Evolutionary conservation across 1,140 invertebrate species (phyloP).

Genomic region (Aphelenchoides avenae): DNA sequence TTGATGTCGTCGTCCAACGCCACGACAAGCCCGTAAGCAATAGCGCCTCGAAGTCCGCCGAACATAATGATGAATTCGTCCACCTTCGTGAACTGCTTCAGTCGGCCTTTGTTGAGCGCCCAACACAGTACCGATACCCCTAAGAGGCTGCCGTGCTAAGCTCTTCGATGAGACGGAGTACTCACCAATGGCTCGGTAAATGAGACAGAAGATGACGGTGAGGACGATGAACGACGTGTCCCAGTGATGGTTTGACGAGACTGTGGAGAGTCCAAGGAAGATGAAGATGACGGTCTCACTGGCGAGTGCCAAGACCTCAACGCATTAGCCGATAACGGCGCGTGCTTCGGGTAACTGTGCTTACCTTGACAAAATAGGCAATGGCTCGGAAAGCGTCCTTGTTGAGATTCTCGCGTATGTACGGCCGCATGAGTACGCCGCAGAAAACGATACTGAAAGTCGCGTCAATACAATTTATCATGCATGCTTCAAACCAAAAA

Average conservation of each 20-base stretch:
- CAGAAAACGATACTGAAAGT: slow-evolving; percentile 83
- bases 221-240: slow-evolving; percentile 90
- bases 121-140: slow-evolving; percentile 56
- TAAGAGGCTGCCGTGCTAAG: slow-evolving; percentile 63
- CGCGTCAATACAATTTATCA: too few species aligned
- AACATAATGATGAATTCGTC: slow-evolving; percentile 65
- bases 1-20: slow-evolving; percentile 60
- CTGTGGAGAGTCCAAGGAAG: slow-evolving; percentile 92
- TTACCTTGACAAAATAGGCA: slow-evolving; percentile 92
- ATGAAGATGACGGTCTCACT: slow-evolving; percentile 99
- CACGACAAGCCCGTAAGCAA: slow-evolving; percentile 60
- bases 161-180: not conserved
- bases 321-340: not conserved
- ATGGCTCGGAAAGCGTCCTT: slow-evolving; percentile 94
- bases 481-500: too few species aligned
- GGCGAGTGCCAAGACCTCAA: slow-evolving; percentile 68
- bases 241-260: slow-evolving; percentile 84
- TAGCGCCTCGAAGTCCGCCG: slow-evolving; percentile 32
- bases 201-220: slow-evolving; percentile 87
- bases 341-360: slow-evolving; percentile 10
- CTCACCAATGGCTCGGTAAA: slow-evolving; percentile 70
- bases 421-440: slow-evolving; percentile 97
- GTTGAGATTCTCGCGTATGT: slow-evolving; percentile 95
- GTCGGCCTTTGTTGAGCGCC: slow-evolving; percentile 59
- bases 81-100: slow-evolving; percentile 57